Percentiles rank a stretch among this genome's conserved stretches.
These are phyloP conservation scores for Zoanthus gigantus DNA, from an alignment of 92 coral and sea anemone species.

Conservation along the genomic window DNA sequence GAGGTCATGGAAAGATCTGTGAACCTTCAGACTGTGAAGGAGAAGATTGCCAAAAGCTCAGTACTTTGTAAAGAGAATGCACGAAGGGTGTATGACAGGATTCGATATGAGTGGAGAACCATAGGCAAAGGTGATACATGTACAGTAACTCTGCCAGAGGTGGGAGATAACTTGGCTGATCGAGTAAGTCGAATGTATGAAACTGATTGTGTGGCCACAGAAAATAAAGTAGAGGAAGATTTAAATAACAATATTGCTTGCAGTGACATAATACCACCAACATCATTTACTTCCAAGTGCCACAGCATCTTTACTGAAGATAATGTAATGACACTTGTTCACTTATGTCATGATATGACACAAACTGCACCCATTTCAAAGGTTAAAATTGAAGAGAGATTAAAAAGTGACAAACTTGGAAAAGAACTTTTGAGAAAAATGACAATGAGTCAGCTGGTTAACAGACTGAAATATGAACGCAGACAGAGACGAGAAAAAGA, in stretches of 20 bases:
- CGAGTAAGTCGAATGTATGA: constrained; percentile 23
- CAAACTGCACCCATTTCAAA: constrained; percentile 40
- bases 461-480: constrained; percentile 50
- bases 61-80: constrained; percentile 29
- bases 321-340: constrained; percentile 16
- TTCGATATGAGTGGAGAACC: constrained; percentile 41
- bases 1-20: constrained; percentile 28
- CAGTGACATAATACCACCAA: constrained; percentile 49
- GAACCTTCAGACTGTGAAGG: constrained; percentile 11
- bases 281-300: constrained; percentile 21
- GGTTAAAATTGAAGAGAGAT: constrained; percentile 6
- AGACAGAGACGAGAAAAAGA: constrained; percentile 12
- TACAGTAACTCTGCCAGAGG: constrained; percentile 6
- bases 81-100: constrained; percentile 44
- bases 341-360: constrained; percentile 41
- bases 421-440: constrained; percentile 18
- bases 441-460: constrained; percentile 35
- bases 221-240: constrained; percentile 1
- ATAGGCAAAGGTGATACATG: neutral
- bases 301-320: constrained; percentile 24
- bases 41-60: constrained; percentile 25
- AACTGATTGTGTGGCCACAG: constrained; percentile 20
- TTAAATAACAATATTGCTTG: neutral
- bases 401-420: constrained; percentile 17
- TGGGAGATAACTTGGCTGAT: neutral